Conservation (phyloP, 1,140 invertebrate genomes). For the Ceratina japonica region DNA sequence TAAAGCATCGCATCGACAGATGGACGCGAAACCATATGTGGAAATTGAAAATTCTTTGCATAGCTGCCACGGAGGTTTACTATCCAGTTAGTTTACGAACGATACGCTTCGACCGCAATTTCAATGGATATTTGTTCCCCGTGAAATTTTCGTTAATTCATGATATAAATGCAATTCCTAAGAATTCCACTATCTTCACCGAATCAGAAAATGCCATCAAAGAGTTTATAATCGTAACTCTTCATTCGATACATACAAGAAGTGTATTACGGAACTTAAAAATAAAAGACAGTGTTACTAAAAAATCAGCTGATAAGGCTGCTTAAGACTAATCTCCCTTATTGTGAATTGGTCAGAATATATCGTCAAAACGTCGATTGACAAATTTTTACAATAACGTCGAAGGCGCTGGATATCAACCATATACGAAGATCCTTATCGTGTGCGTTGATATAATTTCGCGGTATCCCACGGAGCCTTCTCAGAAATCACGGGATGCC, state of each 20-base stretch:
- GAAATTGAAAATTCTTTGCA: constrained; percentile 70
- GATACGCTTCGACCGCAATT: constrained; percentile 36
- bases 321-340: no score
- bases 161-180: no score
- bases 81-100: constrained; percentile 3
- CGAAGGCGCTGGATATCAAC: not conserved
- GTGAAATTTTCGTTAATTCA: not conserved
- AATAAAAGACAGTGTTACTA: no score
- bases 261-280: no score
- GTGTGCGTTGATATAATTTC: not conserved
- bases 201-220: no score
- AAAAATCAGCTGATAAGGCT: no score
- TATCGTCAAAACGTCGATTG: no score
- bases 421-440: not conserved
- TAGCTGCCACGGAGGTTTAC: constrained; percentile 41
- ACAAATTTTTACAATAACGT: not conserved
- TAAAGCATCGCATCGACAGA: constrained; percentile 40
- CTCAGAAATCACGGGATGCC: constrained; percentile 18
- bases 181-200: no score
- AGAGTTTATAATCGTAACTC: no score
- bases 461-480: constrained; percentile 18
- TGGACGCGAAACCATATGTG: constrained; percentile 28
- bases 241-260: no score
- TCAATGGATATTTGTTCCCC: constrained; percentile 13
- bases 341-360: not conserved